A percentile compares a stretch with the other conserved stretches of the same genome.
Conservation (phyloP, 35 echinoderm and acorn worm genomes). For the Lytechinus variegatus region DNA sequence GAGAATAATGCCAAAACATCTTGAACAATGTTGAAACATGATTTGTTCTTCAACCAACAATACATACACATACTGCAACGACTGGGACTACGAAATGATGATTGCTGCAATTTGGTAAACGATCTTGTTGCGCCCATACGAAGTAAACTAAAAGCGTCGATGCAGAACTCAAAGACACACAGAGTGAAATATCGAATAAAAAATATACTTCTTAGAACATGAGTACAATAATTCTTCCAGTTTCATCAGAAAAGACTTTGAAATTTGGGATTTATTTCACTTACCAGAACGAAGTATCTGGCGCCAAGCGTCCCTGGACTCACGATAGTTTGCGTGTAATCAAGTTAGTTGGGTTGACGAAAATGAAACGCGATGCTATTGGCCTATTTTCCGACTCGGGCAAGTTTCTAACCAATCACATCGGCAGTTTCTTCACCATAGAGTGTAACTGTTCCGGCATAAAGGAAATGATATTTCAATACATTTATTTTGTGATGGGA, state of each 20-base stretch:
- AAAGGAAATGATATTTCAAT: conserved; percentile 13
- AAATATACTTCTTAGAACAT: neutral
- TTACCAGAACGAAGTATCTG: neutral
- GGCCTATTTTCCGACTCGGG: neutral
- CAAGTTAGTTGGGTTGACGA: neutral
- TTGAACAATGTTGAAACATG: neutral
- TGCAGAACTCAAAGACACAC: neutral
- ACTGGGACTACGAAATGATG: neutral
- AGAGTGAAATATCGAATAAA: neutral
- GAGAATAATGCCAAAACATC: neutral
- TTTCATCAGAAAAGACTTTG: neutral
- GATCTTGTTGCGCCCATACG: neutral
- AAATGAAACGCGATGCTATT: neutral
- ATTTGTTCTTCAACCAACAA: neutral
- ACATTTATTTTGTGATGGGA: too few relatives aligned
- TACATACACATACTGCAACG: neutral
- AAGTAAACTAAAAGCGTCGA: neutral
- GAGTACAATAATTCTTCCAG: neutral
- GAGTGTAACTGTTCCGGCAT: neutral
- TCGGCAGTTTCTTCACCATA: neutral
- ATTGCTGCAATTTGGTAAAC: neutral
- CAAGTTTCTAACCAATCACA: neutral
- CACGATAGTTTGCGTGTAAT: neutral
- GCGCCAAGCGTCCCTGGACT: conserved; percentile 14
- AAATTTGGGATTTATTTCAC: neutral